Percentiles rank a stretch among this genome's conserved stretches.
Conservation (phyloP, 2,888 invertebrate genomes). For the Synergus laeviventris region DNA sequence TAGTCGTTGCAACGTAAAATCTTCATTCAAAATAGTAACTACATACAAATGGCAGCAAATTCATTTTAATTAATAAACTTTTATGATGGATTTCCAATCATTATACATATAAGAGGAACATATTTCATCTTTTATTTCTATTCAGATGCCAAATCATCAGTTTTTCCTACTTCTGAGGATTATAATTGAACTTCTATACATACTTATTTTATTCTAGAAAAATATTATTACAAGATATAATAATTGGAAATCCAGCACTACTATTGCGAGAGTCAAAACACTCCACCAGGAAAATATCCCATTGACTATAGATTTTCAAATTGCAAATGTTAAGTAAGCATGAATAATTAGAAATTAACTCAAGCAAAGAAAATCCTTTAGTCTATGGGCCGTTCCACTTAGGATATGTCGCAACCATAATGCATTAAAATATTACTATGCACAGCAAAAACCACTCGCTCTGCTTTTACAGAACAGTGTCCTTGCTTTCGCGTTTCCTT, state of each 20-base stretch:
- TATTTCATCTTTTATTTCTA: neutral
- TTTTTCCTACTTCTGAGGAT: neutral
- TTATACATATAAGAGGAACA: neutral
- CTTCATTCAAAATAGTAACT: conserved; percentile 16
- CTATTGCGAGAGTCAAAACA: neutral
- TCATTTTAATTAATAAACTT: conserved; percentile 7
- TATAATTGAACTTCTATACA: neutral
- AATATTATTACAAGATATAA: neutral
- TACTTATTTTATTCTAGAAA: neutral
- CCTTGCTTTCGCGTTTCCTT: conserved; percentile 18
- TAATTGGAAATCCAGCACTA: conserved; percentile 15
- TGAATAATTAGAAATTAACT: conserved; percentile 8
- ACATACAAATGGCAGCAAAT: conserved; percentile 33
- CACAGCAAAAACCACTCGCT: neutral
- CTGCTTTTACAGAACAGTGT: neutral
- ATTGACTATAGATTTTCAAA: conserved; percentile 13
- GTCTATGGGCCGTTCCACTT: conserved; percentile 20
- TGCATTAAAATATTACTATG: conserved; percentile 12
- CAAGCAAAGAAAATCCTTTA: neutral
- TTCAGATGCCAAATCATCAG: neutral
- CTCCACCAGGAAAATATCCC: conserved; percentile 2
- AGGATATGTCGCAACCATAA: conserved; percentile 8
- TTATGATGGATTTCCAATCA: conserved; percentile 2
- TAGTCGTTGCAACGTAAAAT: conserved; percentile 15
- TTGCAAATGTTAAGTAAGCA: neutral